These are phyloP conservation scores for Hafferia zeledoni DNA, from an alignment of 2,797 vertebrate species.

Conservation along the genomic window DNA sequence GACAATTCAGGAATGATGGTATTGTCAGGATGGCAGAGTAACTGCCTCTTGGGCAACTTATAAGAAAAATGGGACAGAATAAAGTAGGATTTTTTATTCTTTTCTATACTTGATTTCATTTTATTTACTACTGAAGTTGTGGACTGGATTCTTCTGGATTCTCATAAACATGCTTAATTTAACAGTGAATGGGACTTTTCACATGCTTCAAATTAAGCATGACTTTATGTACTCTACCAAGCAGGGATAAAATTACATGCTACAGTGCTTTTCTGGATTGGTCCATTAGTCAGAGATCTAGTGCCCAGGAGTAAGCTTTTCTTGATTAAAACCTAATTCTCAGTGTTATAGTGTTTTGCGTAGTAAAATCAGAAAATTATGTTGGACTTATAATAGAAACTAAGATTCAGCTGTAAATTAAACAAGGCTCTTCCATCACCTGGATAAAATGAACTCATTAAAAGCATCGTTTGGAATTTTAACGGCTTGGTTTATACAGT, in stretches of 20 bases:
- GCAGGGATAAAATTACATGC: slow-evolving; percentile 9
- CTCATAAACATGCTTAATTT: neutral
- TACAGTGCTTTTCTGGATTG: neutral
- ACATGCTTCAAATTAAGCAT: neutral
- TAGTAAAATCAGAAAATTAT: neutral
- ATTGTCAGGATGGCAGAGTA: neutral
- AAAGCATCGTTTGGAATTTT: neutral
- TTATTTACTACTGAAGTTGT: neutral
- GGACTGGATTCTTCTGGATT: neutral
- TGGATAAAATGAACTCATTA: neutral
- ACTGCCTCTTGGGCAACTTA: neutral
- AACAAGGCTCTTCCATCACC: neutral
- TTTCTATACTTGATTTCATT: neutral
- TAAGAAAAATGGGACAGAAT: neutral
- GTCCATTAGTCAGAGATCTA: neutral
- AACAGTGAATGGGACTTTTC: neutral
- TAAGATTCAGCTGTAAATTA: neutral
- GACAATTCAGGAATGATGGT: neutral
- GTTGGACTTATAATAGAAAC: neutral
- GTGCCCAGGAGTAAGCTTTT: neutral
- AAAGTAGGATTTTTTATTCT: neutral
- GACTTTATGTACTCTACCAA: neutral
- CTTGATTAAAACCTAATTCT: slow-evolving; percentile 31
- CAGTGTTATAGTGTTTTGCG: neutral
- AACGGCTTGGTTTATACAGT: neutral